Evolutionary conservation across 1,140 invertebrate genomes (phyloP).

Genomic region (Saxidomus purpurata): DNA sequence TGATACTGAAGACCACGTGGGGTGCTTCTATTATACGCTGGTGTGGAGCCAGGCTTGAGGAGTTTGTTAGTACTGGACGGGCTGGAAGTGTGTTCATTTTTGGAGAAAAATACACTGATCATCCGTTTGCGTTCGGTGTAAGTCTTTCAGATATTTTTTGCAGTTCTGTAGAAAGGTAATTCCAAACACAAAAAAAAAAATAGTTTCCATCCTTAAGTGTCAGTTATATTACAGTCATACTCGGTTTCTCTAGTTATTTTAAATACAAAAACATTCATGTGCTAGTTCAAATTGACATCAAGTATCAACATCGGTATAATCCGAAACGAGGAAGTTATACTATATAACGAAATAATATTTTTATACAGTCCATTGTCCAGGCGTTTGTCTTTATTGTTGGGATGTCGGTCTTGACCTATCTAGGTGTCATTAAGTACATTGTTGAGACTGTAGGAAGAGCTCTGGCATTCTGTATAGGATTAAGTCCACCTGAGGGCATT

Average conservation of each 20-base stretch:
- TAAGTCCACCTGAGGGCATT: conserved; percentile 46
- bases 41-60: conserved; percentile 90
- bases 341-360: too few species aligned
- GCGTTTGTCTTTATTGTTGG: conserved; percentile 1
- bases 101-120: conserved; percentile 88
- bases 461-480: conserved; percentile 34
- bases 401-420: conserved; percentile 44
- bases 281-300: too few species aligned
- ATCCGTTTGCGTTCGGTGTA: conserved; percentile 82
- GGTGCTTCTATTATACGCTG: conserved; percentile 93
- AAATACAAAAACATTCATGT: too few species aligned
- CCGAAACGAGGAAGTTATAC: too few species aligned
- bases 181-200: too few species aligned
- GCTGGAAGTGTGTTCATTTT: conserved; percentile 95
- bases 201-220: too few species aligned
- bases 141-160: too few species aligned
- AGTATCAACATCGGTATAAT: too few species aligned
- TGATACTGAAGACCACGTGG: conserved; percentile 94
- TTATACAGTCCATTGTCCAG: conserved; percentile 26
- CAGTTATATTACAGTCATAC: too few species aligned
- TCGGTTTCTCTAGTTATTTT: too few species aligned
- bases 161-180: too few species aligned
- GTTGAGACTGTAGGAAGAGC: conserved; percentile 34
- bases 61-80: conserved; percentile 92
- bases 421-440: conserved; percentile 47